Base-by-base conservation (phyloP, 2,797 vertebrate species). In the Gymnoscopelus microlampas region DNA sequence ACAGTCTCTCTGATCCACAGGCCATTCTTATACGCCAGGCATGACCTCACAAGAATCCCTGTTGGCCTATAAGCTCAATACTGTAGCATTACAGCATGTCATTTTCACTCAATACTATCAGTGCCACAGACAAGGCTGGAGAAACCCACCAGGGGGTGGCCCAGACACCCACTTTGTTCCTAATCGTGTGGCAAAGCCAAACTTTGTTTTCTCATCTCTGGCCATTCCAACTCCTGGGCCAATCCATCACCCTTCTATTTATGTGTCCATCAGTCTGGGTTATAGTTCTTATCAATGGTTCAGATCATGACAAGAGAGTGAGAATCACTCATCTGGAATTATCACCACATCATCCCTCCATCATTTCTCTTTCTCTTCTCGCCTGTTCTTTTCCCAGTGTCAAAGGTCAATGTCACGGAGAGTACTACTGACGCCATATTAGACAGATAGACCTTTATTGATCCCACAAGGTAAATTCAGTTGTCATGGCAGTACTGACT, bases 251-350 rank as follows among this genome's bases (percentile, higher is more conserved):
- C 39, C 39, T 44, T 9, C 8, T 44, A 10, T 44, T 8, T 44
- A 44, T 44, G 39, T 44, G 39, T 51, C 50, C 50, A 51, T 51
- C 50, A 51, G 50, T 51, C 50, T 51, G n/a, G 50, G 50, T 51
- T 15, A 51, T 15, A 51, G 12, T 51, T n/a, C 49, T 13, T 48
- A 14, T 51, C 12, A n/a, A 51, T 51, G 49, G 12, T 14, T 15
- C n/a, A 44, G 39, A 44, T 8, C 50, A 51, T 2, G 5, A 0
- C 13, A 4, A 51, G 50, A 51, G 50, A 51, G n/a, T n/a, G 50
- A n/a, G 4, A 51, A 51, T 51, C 50, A 51, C 50, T 51, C 50
- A 3, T 13, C 50, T 51, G n/a, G 50, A 15, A 51, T 51, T n/a
- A 51, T 51, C 50, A 13, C 50, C 50, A 13, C 14, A 3, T 15